Percentiles rank a stretch among this genome's conserved stretches.
These are phyloP conservation scores for Agapornis canus DNA, from an alignment of 2,797 vertebrate species.

Conservation along the genomic window DNA sequence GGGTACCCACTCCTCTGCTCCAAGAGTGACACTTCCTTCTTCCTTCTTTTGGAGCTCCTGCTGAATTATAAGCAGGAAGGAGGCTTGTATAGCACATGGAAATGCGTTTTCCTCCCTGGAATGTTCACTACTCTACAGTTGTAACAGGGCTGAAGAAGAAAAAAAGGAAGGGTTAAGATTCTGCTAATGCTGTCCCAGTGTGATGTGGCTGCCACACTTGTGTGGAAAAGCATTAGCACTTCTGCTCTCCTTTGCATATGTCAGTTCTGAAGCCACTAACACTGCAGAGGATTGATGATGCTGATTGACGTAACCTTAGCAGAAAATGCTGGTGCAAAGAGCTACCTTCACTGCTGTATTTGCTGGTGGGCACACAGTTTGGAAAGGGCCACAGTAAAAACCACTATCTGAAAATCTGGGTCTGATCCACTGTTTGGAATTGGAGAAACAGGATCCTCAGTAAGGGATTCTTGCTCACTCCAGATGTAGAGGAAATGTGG, in stretches of 20 bases:
- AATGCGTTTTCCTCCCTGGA: not conserved
- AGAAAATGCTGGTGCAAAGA: not conserved
- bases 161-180: not conserved
- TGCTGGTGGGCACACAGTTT: not conserved
- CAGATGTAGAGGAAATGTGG: rapidly evolving
- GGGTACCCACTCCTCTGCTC: not conserved
- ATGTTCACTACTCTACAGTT: not conserved
- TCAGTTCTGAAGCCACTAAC: not conserved
- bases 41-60: not conserved
- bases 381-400: not conserved
- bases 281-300: not conserved
- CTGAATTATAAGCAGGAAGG: not conserved
- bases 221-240: not conserved
- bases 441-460: not conserved
- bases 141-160: not conserved
- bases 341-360: not conserved
- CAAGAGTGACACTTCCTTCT: not conserved
- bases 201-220: not conserved
- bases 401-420: not conserved
- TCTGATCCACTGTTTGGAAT: not conserved
- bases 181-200: not conserved
- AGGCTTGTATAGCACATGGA: not conserved
- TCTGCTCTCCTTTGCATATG: not conserved
- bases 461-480: not conserved
- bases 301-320: not conserved